These are phyloP conservation scores for Macrosoma leucophasiata DNA, from an alignment of 2,888 invertebrate genomes.

Conservation along the genomic window DNA sequence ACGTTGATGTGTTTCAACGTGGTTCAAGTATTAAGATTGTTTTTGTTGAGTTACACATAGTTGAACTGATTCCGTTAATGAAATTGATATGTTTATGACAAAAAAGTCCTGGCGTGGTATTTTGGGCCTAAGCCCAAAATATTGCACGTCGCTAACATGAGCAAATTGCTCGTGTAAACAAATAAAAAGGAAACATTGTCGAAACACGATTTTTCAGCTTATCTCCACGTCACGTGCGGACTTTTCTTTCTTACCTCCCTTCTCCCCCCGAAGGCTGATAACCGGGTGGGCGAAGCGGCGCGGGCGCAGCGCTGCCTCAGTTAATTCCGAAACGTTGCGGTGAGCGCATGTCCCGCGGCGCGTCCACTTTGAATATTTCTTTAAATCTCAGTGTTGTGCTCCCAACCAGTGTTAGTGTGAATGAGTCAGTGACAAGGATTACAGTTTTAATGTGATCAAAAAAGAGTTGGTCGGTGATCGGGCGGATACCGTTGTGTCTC, in stretches of 20 bases:
- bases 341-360: conserved; percentile 41
- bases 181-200: conserved; percentile 18
- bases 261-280: conserved; percentile 65
- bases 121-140: too few species aligned
- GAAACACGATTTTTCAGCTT: conserved; percentile 41
- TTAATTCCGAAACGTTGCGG: conserved; percentile 44
- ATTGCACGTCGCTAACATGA: too few species aligned
- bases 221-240: conserved; percentile 61
- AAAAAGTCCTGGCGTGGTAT: too few species aligned
- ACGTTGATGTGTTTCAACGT: too few species aligned
- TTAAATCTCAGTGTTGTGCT: conserved; percentile 25
- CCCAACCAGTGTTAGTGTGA: conserved; percentile 15
- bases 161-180: too few species aligned
- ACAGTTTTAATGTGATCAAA: conserved; percentile 38
- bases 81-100: too few species aligned
- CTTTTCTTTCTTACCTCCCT: conserved; percentile 57
- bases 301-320: conserved; percentile 62
- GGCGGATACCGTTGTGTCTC: conserved; percentile 61
- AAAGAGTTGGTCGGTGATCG: conserved; percentile 36
- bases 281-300: conserved; percentile 51
- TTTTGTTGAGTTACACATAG: too few species aligned
- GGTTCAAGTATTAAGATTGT: too few species aligned
- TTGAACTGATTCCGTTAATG: too few species aligned
- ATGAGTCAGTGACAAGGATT: conserved; percentile 33
- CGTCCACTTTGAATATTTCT: conserved; percentile 11